Evolutionary conservation across 2,113 vertebrate species (phyloP), one percentile per base, ranked within the genome.

Genomic region (Myotis brandtii): DNA sequence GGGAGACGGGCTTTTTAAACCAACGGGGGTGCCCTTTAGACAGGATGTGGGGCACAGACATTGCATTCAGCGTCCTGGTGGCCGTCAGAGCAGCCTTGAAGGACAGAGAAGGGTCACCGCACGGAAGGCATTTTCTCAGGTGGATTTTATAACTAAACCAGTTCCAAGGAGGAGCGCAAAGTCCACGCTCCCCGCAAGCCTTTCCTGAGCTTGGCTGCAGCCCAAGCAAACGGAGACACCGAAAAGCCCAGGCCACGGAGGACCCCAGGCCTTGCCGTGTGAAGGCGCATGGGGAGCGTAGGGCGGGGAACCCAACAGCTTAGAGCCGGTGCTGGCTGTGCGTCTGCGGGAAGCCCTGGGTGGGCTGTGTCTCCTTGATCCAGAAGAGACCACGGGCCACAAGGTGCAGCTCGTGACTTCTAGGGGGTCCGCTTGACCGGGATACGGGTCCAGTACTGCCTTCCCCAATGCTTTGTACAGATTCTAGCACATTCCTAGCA

Each of bases 231-330:
- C 30, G 10, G 50, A 34, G n/a, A 23, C 12, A 30, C 37, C 34
- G 12, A 0, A 17, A 48, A 37, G 5, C 40, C 6, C 46, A 30
- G 25, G 6, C 23, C 17, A 4, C 6, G 0, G 9, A 21, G 30
- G 23, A 27, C 7, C 17, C 34, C 30, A 37, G 5, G 37, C 20
- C 48, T 46, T 13, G 1, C 7, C 5, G 27, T 20, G 34, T 8
- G 13, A 27, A 16, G 6, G 16, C 0, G 25, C 1, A 0, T 3
- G 1, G 21, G 69, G 59, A 43, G 3, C 13, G 23, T 3, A 25
- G 4, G 2, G 2, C 30, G 3, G 21, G 3, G 0, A 2, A 20
- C 32, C 56, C 17, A 0, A 20, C 4, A 0, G 0, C 69, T 90
- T 37, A 0, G 2, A 3, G 21, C 1, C 1, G 2, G 2, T 1